Evolutionary conservation across 2,888 invertebrate species (phyloP), one percentile per base, ranked within the genome.

Genomic region (Chrysolina oricalcia): DNA sequence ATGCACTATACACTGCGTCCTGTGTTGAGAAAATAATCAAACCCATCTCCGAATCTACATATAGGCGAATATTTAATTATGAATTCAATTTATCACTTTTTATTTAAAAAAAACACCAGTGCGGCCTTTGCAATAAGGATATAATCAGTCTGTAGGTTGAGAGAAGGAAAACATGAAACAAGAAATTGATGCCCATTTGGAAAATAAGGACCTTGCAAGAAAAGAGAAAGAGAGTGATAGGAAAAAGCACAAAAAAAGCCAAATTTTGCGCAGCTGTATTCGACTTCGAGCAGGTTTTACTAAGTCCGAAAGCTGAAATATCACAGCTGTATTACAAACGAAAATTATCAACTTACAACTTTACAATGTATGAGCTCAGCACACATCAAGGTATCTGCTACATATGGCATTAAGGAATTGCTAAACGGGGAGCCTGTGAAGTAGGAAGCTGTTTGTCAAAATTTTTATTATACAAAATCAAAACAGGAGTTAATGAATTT

Each of bases 151-250:
- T 21, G 27, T 27, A 48, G 48, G 15, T 23, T 19, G 48, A 68
- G 68, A 68, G 53, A 68, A 68, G 53, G 17, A 53, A 53, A n/a
- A 27, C 13, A 41, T n/a, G n/a, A n/a, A n/a, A n/a, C n/a, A 23
- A 15, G 50, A 68, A 50, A 19, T 50, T 50, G 27, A 68, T 19
- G 17, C n/a, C 10, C 82, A 84, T 70, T 53, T 75, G 13, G 53
- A 79, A 72, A 75, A 81, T 64, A 82, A 84, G 77, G 74, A 82
- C 23, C 72, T 72, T 27, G 74, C 79, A n/a, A 69, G 84, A 64
- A 56, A 79, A 73, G 62, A 81, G 21, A 85, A 85, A 80, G 75
- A 75, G 19, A 43, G 15, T 48, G 48, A 23, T 15, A 17, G 43
- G 21, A 48, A 21, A 15, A 67, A 67, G 19, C 48, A 21, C 4